Evolutionary conservation across 2,113 vertebrate genomes (phyloP).

Genomic region (Chionodraco myersi): DNA sequence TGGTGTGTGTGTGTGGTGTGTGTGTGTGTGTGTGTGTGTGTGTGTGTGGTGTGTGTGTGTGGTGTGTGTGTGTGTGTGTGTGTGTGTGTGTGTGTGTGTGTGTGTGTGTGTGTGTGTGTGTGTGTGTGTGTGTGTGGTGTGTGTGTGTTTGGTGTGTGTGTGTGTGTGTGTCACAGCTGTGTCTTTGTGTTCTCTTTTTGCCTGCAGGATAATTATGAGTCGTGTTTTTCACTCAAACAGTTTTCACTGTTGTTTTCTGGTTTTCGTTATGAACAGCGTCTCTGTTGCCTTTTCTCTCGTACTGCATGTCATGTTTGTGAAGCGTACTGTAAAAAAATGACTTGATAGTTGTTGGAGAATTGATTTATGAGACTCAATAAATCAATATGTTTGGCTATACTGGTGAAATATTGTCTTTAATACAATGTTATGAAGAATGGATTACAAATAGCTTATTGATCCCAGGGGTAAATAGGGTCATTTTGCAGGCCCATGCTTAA

Average conservation of each 20-base stretch:
- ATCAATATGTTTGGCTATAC: slow-evolving; percentile 57
- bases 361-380: slow-evolving; percentile 58
- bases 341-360: slow-evolving; percentile 22
- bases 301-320: slow-evolving; percentile 61
- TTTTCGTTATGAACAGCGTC: slow-evolving; percentile 32
- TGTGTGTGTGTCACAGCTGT: slow-evolving; percentile 7
- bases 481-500: too few species aligned
- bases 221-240: not conserved
- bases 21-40: too few species aligned
- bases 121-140: not conserved
- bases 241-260: slow-evolving; percentile 35
- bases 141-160: not conserved
- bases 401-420: slow-evolving; percentile 10
- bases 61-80: too few species aligned
- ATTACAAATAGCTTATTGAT: too few species aligned
- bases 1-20: too few species aligned
- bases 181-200: slow-evolving; percentile 31
- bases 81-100: not conserved
- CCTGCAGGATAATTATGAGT: slow-evolving; percentile 30
- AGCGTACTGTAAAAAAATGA: slow-evolving; percentile 41
- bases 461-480: too few species aligned
- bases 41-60: too few species aligned
- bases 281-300: slow-evolving; percentile 61
- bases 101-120: slow-evolving; percentile 11
- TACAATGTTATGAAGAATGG: not conserved